Evolutionary conservation across 2,113 vertebrate species (phyloP), one percentile per base, ranked within the genome.

Genomic region (Bothrops jararaca): DNA sequence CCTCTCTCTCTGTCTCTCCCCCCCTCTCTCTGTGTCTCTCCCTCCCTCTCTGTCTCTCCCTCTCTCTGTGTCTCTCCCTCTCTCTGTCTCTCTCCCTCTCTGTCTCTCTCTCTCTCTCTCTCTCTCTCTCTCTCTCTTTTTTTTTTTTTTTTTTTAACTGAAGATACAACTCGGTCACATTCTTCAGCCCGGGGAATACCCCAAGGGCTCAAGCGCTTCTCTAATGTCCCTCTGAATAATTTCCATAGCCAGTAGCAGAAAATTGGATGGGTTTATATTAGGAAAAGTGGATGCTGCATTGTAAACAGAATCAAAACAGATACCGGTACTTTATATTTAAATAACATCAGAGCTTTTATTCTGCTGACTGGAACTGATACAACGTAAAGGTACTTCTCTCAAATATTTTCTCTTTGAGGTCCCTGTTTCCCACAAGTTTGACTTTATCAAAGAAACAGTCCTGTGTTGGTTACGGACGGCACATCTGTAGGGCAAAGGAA

Each of bases 11-110:
- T 26, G 23, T 24, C 2, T 1, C 7, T 58, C 23, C 1, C 7
- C 24, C 23, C 8, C 57, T 26, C 50, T 52, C 4, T 52, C 50
- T 52, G 8, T 52, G 8, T 10, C 50, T 52, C 50, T 7, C 50
- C n/a, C 1, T 12, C 26, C 29, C 26, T 11, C 10, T 29, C 26
- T 7, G 10, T 3, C 23, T 1, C 0, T 3, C 9, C 1, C 23
- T 26, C 58, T 0, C 6, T 24, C n/a, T n/a, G n/a, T n/a, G n/a
- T n/a, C n/a, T n/a, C n/a, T n/a, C n/a, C n/a, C n/a, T n/a, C n/a
- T n/a, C n/a, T n/a, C n/a, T n/a, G n/a, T n/a, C n/a, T n/a, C n/a
- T n/a, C n/a, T n/a, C n/a, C n/a, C 56, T 7, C 56, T 3, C 57
- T 9, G 0, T 9, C 57, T 24, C 2, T 1, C 7, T 58, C 23